Evolutionary conservation across 1,140 invertebrate species (phyloP), one percentile per base, ranked within the genome.

Genomic region (Drusus annulatus): DNA sequence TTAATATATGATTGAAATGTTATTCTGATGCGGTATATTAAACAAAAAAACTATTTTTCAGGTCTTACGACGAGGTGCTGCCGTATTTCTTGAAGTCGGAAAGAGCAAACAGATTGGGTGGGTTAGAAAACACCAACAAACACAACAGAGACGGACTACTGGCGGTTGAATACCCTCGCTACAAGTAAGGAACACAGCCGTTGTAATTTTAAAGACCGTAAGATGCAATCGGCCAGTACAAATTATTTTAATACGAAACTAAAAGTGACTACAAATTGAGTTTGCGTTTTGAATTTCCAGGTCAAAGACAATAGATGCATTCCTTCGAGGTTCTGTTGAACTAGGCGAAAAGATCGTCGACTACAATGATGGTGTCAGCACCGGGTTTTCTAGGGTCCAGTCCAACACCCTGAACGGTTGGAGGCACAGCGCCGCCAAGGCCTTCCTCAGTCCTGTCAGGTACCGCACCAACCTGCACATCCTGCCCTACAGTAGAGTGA

Each of bases 51-150:
- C 8, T 10, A 23, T 1, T 76, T 88, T 88, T 63, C 83, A 89
- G 91, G 94, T 91, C 91, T 10, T 95, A 94, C 85, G 87, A 92
- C n/a, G 92, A 94, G 7, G 89, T 94, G 13, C 82, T 93, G 1
- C 90, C 92, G 5, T 94, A 94, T 85, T 94, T 88, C 76, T 87
- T 87, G 45, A 90, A 90, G 84, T 86, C 87, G 16, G 91, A 92
- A 84, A 88, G 85, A 52, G 90, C 91, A 31, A 52, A 28, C 0
- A 84, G 86, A 16, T 84, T 93, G 50, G 82, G 83, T 15, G 88
- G 89, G 17, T 85, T 90, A 0, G 86, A 89, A 76, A 86, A 90
- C 23, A 90, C 91, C 0, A 85, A 86, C 0, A 92, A 91, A 83
- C 93, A 93, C 81, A 91, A 90, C 21, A 87, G 84, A 77, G 87